Evolutionary conservation across 2,888 invertebrate genomes (phyloP).

Genomic region (Nephrotoma guestfalica): DNA sequence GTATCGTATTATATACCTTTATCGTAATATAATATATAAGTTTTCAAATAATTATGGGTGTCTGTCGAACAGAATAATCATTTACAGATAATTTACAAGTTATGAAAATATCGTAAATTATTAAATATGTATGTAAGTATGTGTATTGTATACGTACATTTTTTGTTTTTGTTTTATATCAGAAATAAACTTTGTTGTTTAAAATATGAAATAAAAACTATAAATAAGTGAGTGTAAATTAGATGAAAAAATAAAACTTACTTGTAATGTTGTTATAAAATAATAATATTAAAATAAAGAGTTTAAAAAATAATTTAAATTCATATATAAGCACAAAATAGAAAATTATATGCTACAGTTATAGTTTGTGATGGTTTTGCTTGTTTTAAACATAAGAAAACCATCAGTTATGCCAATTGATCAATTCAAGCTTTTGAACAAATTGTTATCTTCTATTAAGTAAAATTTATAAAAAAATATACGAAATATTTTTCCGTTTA

Average conservation of each 20-base stretch:
- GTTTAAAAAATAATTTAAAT: neutral
- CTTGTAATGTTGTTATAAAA: neutral
- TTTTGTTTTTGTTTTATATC: neutral
- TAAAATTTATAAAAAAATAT: neutral
- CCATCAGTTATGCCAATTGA: neutral
- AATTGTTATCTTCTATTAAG: neutral
- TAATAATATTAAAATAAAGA: neutral
- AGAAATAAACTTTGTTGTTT: neutral
- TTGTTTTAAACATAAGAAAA: neutral
- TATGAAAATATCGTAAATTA: constrained; percentile 1
- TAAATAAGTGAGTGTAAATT: constrained; percentile 3
- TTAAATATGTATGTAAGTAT: neutral
- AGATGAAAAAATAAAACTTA: neutral
- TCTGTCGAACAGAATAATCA: constrained; percentile 1
- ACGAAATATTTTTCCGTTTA: neutral
- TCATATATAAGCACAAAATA: neutral
- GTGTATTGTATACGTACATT: neutral
- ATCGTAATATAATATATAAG: neutral
- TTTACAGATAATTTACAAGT: constrained; percentile 2
- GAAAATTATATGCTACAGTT: neutral
- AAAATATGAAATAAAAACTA: neutral
- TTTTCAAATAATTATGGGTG: constrained; percentile 2
- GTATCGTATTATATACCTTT: neutral
- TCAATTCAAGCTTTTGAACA: neutral
- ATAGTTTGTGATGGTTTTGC: neutral